Evolutionary conservation across 1,140 invertebrate species (phyloP), one percentile per base, ranked within the genome.

Genomic region (Cepaea nemoralis): DNA sequence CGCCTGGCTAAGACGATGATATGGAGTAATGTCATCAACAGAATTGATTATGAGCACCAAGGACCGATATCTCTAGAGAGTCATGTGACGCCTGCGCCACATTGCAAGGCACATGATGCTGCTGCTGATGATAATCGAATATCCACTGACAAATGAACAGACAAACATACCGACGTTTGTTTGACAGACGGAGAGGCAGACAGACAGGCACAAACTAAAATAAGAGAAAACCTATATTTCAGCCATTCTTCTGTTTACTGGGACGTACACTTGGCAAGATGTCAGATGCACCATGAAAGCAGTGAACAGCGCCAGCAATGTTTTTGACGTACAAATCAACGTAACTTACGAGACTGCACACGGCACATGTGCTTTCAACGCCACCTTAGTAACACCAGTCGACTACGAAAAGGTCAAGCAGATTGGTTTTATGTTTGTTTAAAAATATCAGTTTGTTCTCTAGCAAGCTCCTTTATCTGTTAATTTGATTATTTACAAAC

Each of bases 381-480:
- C n/a, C 3, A 55, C 50, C 8, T 55, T 55, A 55, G 3, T 55
- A 55, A 55, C 6, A 22, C 50, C 50, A 22, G 8, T 55, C 19
- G 50, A 55, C 50, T 55, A 55, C n/a, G 50, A 55, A 55, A 55
- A 55, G 50, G 50, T 55, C 19, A 55, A n/a, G n/a, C n/a, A n/a
- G n/a, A n/a, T n/a, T n/a, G n/a, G n/a, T n/a, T n/a, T n/a, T n/a
- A n/a, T n/a, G n/a, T n/a, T n/a, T n/a, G n/a, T n/a, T n/a, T n/a
- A n/a, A n/a, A n/a, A n/a, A n/a, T n/a, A n/a, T n/a, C n/a, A n/a
- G n/a, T n/a, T n/a, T n/a, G n/a, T n/a, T n/a, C n/a, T n/a, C n/a
- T n/a, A n/a, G n/a, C n/a, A n/a, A n/a, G n/a, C n/a, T n/a, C n/a
- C n/a, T n/a, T n/a, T n/a, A n/a, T n/a, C n/a, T n/a, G n/a, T n/a